Evolutionary conservation across 2,797 vertebrate genomes (phyloP), one percentile per base, ranked within the genome.

Genomic region (Alcedo atthis): DNA sequence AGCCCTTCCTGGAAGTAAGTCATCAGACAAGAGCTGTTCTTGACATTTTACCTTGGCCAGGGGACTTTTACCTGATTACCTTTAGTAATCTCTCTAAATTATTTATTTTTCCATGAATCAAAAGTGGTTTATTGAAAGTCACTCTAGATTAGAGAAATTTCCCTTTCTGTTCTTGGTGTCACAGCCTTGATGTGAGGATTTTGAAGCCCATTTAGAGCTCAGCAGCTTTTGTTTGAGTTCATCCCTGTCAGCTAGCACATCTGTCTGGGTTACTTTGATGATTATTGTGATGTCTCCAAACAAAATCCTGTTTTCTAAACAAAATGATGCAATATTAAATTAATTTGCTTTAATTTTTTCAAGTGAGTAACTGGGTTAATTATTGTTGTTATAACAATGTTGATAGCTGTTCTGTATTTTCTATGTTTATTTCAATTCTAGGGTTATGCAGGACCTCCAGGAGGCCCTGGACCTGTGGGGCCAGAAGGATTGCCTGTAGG

Each of bases 371-470:
- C 28, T 81, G 49, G 19, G 37, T 89, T 73, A 88, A 30, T 68
- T 71, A 30, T 5, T 59, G 12, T 64, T 54, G 10, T 77, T 90
- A 7, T 62, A 91, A 63, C 28, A 80, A 58, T 71, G 66, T 54
- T n/a, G 11, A 42, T 80, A 2, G n/a, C 14, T 30, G 6, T 68
- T 81, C n/a, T 58, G 19, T 89, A 17, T 70, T 95, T 81, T 40
- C 48, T 92, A 3, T 89, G 66, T 95, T 80, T 84, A 12, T 48
- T 96, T 95, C 91, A 88, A 61, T 96, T 83, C 62, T 90, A 99
- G 99, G 99, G 99, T 37, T 99, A 99, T 95, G 96, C 98, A 89
- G 99, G 99, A 92, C 90, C 98, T 94, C 97, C 99, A 88, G 99
- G 99, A 64, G 55, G 96, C 95, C 97, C 98, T 69, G 99, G 99